Conservation (phyloP, 2,888 invertebrate species). For the Aproaerema taeniolella region DNA sequence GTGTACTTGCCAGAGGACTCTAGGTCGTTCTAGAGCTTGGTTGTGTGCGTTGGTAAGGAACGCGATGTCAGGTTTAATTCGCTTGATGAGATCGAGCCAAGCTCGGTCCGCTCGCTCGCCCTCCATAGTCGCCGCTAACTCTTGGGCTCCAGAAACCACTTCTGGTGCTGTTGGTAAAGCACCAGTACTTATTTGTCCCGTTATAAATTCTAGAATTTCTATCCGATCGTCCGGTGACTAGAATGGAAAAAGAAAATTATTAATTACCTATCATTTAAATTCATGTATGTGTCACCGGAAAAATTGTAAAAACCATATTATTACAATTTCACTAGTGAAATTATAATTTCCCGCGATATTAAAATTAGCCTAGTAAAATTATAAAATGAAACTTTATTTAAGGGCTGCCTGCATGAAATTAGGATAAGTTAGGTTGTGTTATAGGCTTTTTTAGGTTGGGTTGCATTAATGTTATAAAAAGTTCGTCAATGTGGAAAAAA, state of each 20-base stretch:
- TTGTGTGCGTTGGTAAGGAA: constrained; percentile 22
- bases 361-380: too few species aligned
- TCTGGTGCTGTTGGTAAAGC: constrained; percentile 55
- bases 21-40: constrained; percentile 34
- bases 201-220: constrained; percentile 59
- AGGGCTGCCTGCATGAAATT: too few species aligned
- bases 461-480: too few species aligned
- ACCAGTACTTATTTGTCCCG: constrained; percentile 50
- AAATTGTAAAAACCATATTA: too few species aligned
- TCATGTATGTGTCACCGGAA: too few species aligned
- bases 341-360: too few species aligned
- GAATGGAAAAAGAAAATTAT: background rate
- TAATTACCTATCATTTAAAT: too few species aligned
- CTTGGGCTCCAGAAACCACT: constrained; percentile 38
- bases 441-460: too few species aligned
- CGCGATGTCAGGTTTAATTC: constrained; percentile 29
- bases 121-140: constrained; percentile 35
- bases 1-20: constrained; percentile 49
- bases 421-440: too few species aligned
- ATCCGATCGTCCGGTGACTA: constrained; percentile 50
- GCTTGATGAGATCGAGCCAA: constrained; percentile 43
- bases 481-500: too few species aligned
- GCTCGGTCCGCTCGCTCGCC: constrained; percentile 56
- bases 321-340: too few species aligned
- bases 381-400: too few species aligned